phyloP scores from a whole-genome alignment of 2,888 invertebrate species.

The Lepidonotus clava region DNA sequence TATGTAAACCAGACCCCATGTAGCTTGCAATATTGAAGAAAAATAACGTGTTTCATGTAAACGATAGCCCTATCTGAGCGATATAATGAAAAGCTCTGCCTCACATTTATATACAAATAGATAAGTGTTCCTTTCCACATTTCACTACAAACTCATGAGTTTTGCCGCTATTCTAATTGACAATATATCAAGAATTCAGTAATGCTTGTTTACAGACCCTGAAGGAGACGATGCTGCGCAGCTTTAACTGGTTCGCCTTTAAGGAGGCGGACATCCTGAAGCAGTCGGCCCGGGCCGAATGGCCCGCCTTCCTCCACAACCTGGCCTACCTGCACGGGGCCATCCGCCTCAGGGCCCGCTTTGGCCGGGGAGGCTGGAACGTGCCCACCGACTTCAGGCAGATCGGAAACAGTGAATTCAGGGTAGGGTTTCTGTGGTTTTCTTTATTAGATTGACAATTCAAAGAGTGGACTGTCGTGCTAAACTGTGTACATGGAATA shows the following conservation, averaged over 20 bases:
- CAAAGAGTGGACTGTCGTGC: no score
- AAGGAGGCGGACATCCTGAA: conserved; percentile 78
- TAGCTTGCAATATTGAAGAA: no score
- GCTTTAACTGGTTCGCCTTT: conserved; percentile 73
- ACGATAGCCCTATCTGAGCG: no score
- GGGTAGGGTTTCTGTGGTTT: no score
- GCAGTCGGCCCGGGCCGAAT: conserved; percentile 74
- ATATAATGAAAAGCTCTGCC: no score
- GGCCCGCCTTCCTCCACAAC: conserved; percentile 79
- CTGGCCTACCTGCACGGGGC: conserved; percentile 79
- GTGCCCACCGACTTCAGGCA: conserved; percentile 72
- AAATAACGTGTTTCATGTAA: no score
- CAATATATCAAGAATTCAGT: not conserved
- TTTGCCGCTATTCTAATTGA: no score
- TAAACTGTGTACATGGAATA: no score
- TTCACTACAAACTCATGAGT: no score
- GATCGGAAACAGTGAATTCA: conserved; percentile 74
- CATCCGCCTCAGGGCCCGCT: conserved; percentile 76
- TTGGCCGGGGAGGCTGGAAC: conserved; percentile 78
- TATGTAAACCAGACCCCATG: no score
- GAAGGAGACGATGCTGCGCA: conserved; percentile 77
- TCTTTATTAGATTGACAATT: no score
- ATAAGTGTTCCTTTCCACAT: not conserved
- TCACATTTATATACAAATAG: not conserved
- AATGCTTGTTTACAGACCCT: conserved; percentile 70